A percentile compares a stretch with the other conserved stretches of the same genome.
Evolutionary conservation across 1,140 invertebrate genomes (phyloP).

Genomic region (Uloborus diversus): DNA sequence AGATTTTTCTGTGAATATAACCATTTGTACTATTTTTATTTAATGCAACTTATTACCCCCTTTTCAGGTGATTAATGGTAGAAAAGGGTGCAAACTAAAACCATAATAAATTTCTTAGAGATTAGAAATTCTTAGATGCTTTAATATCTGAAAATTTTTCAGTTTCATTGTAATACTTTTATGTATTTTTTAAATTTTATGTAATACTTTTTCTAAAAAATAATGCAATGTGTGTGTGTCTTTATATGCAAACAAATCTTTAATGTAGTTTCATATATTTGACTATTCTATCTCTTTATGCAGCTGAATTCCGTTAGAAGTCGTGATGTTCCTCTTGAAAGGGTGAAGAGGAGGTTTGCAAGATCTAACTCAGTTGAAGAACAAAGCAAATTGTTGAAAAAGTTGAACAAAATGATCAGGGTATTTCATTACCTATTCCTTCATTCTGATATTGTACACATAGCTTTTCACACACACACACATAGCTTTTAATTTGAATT

Average conservation of each 20-base stretch:
- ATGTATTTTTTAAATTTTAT: not conserved
- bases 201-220: not conserved
- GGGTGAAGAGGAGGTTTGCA: slow-evolving; percentile 15
- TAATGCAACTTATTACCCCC: no score
- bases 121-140: no score
- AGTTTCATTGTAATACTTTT: not conserved
- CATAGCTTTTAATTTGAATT: not conserved
- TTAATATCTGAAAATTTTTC: no score
- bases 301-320: slow-evolving; percentile 32
- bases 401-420: slow-evolving; percentile 31
- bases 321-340: slow-evolving; percentile 35
- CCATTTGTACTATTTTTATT: no score
- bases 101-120: no score
- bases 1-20: no score
- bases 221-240: no score
- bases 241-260: no score
- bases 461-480: not conserved
- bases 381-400: not conserved
- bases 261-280: not conserved
- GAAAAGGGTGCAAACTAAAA: no score
- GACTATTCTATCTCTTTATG: not conserved
- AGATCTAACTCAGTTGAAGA: slow-evolving; percentile 25
- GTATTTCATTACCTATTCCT: slow-evolving; percentile 9
- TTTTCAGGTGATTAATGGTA: no score
- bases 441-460: not conserved